Percentiles rank a stretch among this genome's conserved stretches.
These are phyloP conservation scores for Manis pentadactyla DNA, from an alignment of 2,797 vertebrate species.

Conservation along the genomic window DNA sequence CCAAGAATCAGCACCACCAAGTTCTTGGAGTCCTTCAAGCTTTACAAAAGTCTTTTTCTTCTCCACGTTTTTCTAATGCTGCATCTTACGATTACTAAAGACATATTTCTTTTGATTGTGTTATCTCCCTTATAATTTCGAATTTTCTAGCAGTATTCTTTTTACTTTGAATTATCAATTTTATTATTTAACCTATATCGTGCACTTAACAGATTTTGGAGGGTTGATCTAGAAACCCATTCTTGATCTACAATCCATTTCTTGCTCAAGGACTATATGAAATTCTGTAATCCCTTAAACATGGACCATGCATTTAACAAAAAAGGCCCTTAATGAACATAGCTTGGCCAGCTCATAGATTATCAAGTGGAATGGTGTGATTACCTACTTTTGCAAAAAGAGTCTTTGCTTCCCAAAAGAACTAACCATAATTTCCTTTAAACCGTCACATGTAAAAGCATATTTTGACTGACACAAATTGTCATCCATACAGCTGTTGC, in stretches of 20 bases:
- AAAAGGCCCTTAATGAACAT: neutral
- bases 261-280: neutral
- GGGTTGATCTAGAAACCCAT: neutral
- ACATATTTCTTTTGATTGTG: neutral
- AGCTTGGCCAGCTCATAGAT: neutral
- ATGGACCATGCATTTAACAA: neutral
- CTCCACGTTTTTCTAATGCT: neutral
- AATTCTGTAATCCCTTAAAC: neutral
- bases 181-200: constrained; percentile 9
- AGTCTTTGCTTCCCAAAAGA: constrained; percentile 27
- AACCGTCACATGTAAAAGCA: neutral
- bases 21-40: neutral
- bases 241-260: neutral
- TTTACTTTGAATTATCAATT: neutral
- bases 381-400: constrained; percentile 21
- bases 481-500: neutral
- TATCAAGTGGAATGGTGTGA: neutral
- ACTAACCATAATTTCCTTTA: constrained; percentile 6
- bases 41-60: neutral
- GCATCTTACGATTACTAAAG: neutral
- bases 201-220: neutral
- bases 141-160: constrained; percentile 27
- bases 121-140: neutral
- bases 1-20: neutral
- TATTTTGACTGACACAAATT: constrained; percentile 19